Base-by-base conservation (phyloP, 2,888 invertebrate species). In the Eupithecia abbreviata region DNA sequence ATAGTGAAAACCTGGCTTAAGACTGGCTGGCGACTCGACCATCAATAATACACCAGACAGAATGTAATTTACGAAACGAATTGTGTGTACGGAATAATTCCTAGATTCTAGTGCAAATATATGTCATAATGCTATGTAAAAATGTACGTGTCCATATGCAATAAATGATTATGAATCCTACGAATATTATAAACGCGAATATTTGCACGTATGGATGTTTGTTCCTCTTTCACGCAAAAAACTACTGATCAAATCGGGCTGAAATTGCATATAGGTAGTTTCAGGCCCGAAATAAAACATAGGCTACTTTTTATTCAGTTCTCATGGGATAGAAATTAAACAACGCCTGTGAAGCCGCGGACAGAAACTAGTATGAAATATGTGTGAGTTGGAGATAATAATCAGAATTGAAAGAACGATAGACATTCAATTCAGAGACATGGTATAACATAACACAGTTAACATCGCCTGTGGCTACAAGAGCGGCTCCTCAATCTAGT, bases 11-110 rank as follows among this genome's bases (percentile, higher is more conserved):
- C 30, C 30, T 30, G 30, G 30, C 30, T 30, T 30, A 30, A 74
- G 73, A 51, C 42, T 41, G 69, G 42, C 65, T 47, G 30, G 71
- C 70, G 58, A 66, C 45, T 55, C 73, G 47, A 58, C 76, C 78
- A 74, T 76, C 73, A 75, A 78, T 73, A 75, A 55, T 66, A 75
- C 67, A 70, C 71, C 45, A 74, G 55, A 73, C 66, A 18, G 45
- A 75, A 70, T 55, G 51, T 65, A 15, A 69, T 72, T 77, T 74
- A 67, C 67, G 10, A 45, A 76, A 45, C 18, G 55, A 76, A 41
- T 4, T 47, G n/a, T 41, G 41, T 69, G 15, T 42, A 62, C 45
- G 43, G 66, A 66, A 49, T 67, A 42, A 51, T 51, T 67, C 49
- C 49, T 66, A 30, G 18, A 62, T 10, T 58, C 10, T 66, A 4